A percentile compares a stretch with the other conserved stretches of the same genome.
Evolutionary conservation across 2,113 vertebrate genomes (phyloP).

Genomic region (Probosciger aterrimus): DNA sequence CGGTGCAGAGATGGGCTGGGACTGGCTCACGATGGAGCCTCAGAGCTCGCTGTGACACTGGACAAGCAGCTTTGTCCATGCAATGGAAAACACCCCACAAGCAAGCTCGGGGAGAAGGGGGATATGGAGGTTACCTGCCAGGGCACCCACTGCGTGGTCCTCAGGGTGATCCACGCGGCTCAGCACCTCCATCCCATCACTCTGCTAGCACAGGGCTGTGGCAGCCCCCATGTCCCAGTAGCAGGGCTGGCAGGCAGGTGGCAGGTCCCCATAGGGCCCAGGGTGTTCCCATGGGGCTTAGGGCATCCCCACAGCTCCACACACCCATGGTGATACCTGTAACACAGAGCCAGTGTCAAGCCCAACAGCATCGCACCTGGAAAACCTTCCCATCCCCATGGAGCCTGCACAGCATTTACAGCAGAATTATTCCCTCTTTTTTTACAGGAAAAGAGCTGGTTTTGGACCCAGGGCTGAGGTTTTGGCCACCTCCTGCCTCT

Average conservation of each 20-base stretch:
- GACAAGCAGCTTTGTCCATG: not conserved
- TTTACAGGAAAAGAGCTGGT: not conserved
- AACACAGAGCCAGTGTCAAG: not conserved
- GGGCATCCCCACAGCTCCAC: rapidly evolving
- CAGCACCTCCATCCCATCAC: not conserved
- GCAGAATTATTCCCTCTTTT: not conserved
- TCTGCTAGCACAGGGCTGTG: not conserved
- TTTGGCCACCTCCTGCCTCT: not conserved
- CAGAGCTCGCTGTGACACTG: not conserved
- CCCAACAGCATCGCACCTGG: rapidly evolving
- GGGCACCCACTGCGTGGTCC: not conserved
- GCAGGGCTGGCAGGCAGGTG: not conserved
- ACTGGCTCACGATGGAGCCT: rapidly evolving
- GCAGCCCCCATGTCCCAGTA: not conserved
- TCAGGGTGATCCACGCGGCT: not conserved
- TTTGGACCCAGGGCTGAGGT: not conserved
- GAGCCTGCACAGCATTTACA: rapidly evolving
- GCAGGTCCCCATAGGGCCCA: not conserved
- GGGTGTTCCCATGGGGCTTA: not conserved
- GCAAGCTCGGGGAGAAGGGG: rapidly evolving
- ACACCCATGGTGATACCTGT: not conserved
- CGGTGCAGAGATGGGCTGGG: not conserved
- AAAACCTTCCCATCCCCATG: not conserved
- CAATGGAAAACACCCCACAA: rapidly evolving
- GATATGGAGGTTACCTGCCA: not conserved